Evolutionary conservation across 2,888 invertebrate species (phyloP).

Genomic region (Melieria omissa): DNA sequence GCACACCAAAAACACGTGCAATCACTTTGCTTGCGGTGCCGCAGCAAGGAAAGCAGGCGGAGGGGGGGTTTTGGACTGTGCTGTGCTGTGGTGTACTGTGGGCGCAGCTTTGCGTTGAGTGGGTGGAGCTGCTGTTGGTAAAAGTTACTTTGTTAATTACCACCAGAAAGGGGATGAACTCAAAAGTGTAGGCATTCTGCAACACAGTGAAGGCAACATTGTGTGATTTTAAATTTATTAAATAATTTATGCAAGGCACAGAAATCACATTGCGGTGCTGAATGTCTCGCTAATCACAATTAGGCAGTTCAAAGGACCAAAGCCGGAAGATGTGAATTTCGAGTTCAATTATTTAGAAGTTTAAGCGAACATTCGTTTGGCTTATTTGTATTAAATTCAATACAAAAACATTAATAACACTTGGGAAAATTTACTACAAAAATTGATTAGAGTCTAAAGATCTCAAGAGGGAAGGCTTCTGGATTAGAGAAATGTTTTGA

Average conservation of each 20-base stretch:
- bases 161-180: not conserved
- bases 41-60: not conserved
- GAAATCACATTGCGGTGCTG: not conserved
- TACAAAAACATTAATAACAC: no score
- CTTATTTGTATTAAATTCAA: no score
- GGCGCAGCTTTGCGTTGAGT: not conserved
- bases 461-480: no score
- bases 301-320: not conserved
- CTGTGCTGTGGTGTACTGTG: no score
- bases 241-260: conserved; percentile 19
- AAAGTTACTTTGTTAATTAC: conserved; percentile 28
- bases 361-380: conserved; percentile 22
- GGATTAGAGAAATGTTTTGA: no score
- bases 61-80: not conserved
- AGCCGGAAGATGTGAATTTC: not conserved
- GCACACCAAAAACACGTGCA: conserved; percentile 32
- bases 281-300: conserved; percentile 20
- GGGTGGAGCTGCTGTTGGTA: not conserved
- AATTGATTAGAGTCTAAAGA: no score
- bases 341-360: conserved; percentile 17
- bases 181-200: not conserved
- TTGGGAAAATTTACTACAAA: no score
- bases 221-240: conserved; percentile 26
- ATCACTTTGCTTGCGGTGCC: conserved; percentile 22
- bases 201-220: not conserved